A percentile compares a stretch with the other conserved stretches of the same genome.
Conservation (phyloP, 92 coral and sea anemone genomes). For the Muricea muricata region DNA sequence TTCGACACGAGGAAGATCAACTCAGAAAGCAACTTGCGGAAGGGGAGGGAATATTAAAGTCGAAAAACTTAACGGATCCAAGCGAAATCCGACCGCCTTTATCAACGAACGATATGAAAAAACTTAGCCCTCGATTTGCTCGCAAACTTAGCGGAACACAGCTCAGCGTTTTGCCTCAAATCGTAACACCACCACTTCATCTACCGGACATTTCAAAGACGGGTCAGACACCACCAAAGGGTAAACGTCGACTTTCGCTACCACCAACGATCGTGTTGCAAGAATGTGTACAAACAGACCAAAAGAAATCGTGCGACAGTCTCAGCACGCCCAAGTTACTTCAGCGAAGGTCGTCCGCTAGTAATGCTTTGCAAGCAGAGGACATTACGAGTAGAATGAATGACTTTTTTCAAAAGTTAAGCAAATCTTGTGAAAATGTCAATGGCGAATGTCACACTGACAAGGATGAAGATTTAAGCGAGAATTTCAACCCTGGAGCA, state of each 20-base stretch:
- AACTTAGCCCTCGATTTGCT: slow-evolving; percentile 37
- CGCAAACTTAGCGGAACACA: slow-evolving; percentile 9
- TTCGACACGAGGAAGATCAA: slow-evolving; percentile 37
- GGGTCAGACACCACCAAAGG: not conserved
- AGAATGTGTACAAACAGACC: not conserved
- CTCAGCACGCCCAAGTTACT: not conserved
- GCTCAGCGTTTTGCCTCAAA: not conserved
- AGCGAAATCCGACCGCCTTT: slow-evolving; percentile 14
- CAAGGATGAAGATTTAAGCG: not conserved
- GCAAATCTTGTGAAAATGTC: not conserved
- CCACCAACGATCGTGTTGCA: slow-evolving; percentile 14
- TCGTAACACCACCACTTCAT: not conserved
- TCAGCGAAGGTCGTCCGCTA: slow-evolving; percentile 2
- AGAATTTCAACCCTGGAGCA: not conserved
- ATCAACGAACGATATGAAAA: slow-evolving; percentile 15
- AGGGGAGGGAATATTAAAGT: slow-evolving; percentile 21
- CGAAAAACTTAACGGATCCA: slow-evolving; percentile 14
- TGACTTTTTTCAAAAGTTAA: slow-evolving; percentile 24
- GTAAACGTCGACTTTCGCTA: not conserved
- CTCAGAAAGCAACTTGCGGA: slow-evolving; percentile 16
- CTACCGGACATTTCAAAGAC: not conserved
- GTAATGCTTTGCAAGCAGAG: not conserved
- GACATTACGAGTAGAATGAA: slow-evolving; percentile 21
- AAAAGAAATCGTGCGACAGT: not conserved
- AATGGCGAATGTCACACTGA: not conserved